Conservation (phyloP, 1,140 invertebrate genomes). For the Drosophila takahashii region DNA sequence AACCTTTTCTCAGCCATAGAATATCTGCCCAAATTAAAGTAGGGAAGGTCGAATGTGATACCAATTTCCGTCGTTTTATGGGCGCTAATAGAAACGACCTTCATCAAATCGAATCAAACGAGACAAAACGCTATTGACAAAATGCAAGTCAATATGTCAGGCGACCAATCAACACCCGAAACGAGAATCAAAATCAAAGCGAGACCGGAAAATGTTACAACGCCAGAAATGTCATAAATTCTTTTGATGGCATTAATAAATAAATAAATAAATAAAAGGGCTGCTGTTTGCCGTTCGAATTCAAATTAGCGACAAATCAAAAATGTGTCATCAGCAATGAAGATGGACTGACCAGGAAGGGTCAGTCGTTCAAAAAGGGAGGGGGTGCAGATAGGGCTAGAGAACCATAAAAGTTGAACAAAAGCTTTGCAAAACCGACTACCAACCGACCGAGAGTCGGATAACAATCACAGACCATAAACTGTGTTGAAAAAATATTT, state of each 20-base stretch:
- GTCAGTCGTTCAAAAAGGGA: not conserved
- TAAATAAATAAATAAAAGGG: slow-evolving; percentile 33
- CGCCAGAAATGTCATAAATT: slow-evolving; percentile 54
- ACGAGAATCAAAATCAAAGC: slow-evolving; percentile 46
- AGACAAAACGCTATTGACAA: slow-evolving; percentile 65
- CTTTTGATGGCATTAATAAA: slow-evolving; percentile 25
- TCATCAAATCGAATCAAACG: slow-evolving; percentile 71
- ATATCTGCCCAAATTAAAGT: slow-evolving; percentile 7
- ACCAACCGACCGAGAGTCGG: slow-evolving; percentile 31
- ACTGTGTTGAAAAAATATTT: slow-evolving; percentile 65
- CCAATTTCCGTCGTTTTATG: slow-evolving; percentile 48
- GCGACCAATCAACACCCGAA: slow-evolving; percentile 55
- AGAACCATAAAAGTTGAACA: slow-evolving; percentile 39
- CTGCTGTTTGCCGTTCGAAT: slow-evolving; percentile 44
- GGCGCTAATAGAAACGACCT: slow-evolving; percentile 66
- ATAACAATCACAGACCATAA: slow-evolving; percentile 71
- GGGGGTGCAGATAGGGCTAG: slow-evolving; percentile 1
- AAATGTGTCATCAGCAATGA: slow-evolving; percentile 53
- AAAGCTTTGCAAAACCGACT: slow-evolving; percentile 50
- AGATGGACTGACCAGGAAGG: slow-evolving; percentile 19
- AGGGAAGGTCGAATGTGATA: slow-evolving; percentile 33
- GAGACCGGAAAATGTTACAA: slow-evolving; percentile 19
- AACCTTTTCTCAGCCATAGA: slow-evolving; percentile 14
- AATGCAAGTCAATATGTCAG: slow-evolving; percentile 75
- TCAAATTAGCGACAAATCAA: slow-evolving; percentile 73